Evolutionary conservation across 1,140 invertebrate genomes (phyloP).

Genomic region (Apis laboriosa): DNA sequence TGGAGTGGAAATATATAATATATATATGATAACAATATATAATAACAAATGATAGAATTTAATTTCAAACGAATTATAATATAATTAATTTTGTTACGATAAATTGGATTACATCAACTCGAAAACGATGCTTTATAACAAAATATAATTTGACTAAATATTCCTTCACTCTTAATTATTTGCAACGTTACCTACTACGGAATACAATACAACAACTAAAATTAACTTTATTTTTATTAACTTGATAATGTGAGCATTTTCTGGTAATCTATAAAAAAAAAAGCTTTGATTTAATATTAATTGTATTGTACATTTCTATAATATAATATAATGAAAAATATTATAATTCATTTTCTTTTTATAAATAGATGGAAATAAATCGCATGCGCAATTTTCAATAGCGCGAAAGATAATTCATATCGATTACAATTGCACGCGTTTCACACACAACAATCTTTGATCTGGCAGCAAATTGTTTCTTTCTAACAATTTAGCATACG

Average conservation of each 20-base stretch:
- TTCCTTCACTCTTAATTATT: not conserved
- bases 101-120: not conserved
- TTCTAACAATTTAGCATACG: not conserved
- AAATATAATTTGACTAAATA: not conserved
- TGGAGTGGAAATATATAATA: not conserved
- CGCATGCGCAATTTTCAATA: not conserved
- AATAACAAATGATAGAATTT: too few relatives aligned
- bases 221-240: not conserved
- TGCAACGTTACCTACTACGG: not conserved
- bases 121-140: not conserved
- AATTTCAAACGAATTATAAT: too few relatives aligned
- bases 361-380: not conserved
- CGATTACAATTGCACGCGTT: not conserved
- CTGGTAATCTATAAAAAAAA: too few relatives aligned
- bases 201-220: not conserved
- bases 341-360: not conserved
- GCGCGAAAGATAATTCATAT: not conserved
- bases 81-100: not conserved
- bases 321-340: too few relatives aligned
- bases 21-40: too few relatives aligned
- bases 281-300: not conserved
- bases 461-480: not conserved
- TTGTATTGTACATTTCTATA: not conserved
- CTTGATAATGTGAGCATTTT: not conserved
- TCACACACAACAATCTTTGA: not conserved